A percentile compares a stretch with the other conserved stretches of the same genome.
phyloP scores from a whole-genome alignment of 2,888 invertebrate genomes.

The Ctenicera cuprea region DNA sequence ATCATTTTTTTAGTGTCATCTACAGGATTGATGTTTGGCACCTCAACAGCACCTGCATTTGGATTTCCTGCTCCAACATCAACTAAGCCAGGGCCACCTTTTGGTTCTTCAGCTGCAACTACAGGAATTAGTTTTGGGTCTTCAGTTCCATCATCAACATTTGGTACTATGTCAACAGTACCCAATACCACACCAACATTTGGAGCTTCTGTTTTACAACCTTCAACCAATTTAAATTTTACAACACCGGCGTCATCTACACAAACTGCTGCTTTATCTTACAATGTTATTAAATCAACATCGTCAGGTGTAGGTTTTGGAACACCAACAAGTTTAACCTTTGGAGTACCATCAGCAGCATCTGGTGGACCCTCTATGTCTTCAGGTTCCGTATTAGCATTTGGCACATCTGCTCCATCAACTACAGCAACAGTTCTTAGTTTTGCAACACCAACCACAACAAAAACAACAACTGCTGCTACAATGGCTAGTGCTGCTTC shows the following conservation, averaged over 20 bases:
- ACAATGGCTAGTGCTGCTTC: constrained; percentile 5
- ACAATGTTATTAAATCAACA: constrained; percentile 56
- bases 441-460: neutral
- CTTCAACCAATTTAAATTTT: constrained; percentile 47
- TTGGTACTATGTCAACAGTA: constrained; percentile 59
- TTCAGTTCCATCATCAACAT: constrained; percentile 33
- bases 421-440: neutral
- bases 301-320: neutral
- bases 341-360: constrained; percentile 60
- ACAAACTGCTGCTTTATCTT: constrained; percentile 39
- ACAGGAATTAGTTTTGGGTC: constrained; percentile 47
- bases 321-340: constrained; percentile 59
- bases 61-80: constrained; percentile 42
- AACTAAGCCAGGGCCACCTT: constrained; percentile 27
- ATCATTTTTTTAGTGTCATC: neutral
- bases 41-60: constrained; percentile 43
- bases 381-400: constrained; percentile 57
- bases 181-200: constrained; percentile 50
- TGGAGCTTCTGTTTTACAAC: constrained; percentile 50
- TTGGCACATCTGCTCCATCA: constrained; percentile 44
- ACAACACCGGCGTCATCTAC: constrained; percentile 40
- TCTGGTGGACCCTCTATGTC: constrained; percentile 59
- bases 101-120: constrained; percentile 46
- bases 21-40: constrained; percentile 66
- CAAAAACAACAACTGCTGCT: neutral